Evolutionary conservation across 1,140 invertebrate species (phyloP), one percentile per base, ranked within the genome.

Genomic region (Probaryconus sp.): DNA sequence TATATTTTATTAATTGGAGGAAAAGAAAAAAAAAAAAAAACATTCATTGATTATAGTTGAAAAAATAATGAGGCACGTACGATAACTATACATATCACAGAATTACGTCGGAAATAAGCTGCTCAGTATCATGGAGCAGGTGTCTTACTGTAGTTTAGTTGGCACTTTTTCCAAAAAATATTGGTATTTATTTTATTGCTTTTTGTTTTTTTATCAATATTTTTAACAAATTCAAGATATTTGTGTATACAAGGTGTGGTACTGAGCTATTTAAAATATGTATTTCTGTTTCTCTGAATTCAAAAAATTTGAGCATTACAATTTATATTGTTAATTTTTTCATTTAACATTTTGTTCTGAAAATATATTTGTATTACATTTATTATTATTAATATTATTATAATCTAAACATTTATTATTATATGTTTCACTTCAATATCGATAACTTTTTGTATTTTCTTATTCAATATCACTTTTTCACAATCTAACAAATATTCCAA

Each of bases 11-110:
- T n/a, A n/a, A n/a, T n/a, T n/a, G n/a, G n/a, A n/a, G n/a, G n/a
- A n/a, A 40, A 14, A 51, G 33, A 67, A 58, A 69, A 58, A 40
- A 18, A 53, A 70, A 37, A 42, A 43, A 45, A 68, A 70, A 48
- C 2, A 13, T 56, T 35, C n/a, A n/a, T n/a, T n/a, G n/a, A 55
- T 9, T 38, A 47, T 40, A 43, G 45, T 35, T 51, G 45, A 35
- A 58, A 69, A 69, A 69, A 69, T 60, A 68, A 58, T 10, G 55
- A 69, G 65, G 65, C 65, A 69, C 65, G 28, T 61, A 69, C 33
- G 47, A 68, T 56, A 58, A 60, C 55, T 69, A 69, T 69, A 69
- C 55, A 69, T 69, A 69, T 69, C 65, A 61, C 55, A 69, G 65
- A 69, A 69, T 60, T 60, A 61, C 31, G 40, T 69, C 55, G 48